These are phyloP conservation scores for Rhinogobio ventralis DNA, from an alignment of 2,797 vertebrate genomes.

Conservation along the genomic window DNA sequence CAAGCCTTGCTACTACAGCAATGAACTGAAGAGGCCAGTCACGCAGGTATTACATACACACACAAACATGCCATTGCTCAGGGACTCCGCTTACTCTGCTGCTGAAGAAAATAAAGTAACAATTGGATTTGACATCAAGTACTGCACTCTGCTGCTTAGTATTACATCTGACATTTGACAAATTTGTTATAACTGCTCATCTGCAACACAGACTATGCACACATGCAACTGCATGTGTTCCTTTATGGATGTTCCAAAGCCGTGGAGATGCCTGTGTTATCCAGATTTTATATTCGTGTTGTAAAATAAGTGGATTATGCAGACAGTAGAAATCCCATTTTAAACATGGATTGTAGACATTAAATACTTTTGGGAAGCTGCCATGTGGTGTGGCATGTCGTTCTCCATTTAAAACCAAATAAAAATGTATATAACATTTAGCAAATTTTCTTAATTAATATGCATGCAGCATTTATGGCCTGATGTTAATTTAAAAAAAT, in stretches of 20 bases:
- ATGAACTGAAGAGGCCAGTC: conserved; percentile 68
- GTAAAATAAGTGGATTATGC: not conserved
- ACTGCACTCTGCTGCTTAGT: not conserved
- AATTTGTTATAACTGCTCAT: conserved; percentile 3
- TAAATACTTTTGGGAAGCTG: not conserved
- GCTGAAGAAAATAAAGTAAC: not conserved
- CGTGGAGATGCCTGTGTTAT: not conserved
- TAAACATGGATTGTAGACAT: not conserved
- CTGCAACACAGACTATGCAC: conserved; percentile 10
- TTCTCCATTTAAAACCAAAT: not conserved
- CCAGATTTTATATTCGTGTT: not conserved
- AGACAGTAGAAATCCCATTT: not conserved
- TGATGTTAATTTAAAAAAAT: not conserved
- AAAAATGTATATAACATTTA: not conserved
- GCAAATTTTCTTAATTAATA: not conserved
- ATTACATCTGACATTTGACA: conserved; percentile 8
- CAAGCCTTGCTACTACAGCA: conserved; percentile 77
- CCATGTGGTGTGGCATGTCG: not conserved
- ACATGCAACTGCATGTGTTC: not conserved
- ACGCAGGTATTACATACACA: conserved; percentile 34
- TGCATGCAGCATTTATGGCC: too few species aligned
- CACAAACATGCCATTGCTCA: not conserved
- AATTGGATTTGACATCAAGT: conserved; percentile 8
- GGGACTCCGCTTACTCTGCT: not conserved
- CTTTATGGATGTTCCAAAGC: conserved; percentile 7